Evolutionary conservation across 1,140 invertebrate genomes (phyloP).

Genomic region (Drosophila virilis): DNA sequence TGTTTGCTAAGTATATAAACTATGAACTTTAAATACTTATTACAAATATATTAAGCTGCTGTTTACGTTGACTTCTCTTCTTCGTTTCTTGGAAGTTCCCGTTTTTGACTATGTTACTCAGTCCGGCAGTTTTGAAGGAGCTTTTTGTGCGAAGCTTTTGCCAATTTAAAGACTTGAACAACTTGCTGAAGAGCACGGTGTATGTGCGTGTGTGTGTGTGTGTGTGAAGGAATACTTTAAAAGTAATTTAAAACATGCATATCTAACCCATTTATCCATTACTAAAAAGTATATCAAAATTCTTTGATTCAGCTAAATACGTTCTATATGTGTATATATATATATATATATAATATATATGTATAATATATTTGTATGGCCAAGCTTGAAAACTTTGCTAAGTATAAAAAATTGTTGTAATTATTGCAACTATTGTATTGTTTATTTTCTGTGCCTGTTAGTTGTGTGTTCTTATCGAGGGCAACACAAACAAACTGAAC

Average conservation of each 20-base stretch:
- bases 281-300: constrained; percentile 65
- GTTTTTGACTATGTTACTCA: constrained; percentile 51
- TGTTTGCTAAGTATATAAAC: constrained; percentile 62
- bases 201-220: constrained; percentile 19
- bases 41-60: constrained; percentile 49
- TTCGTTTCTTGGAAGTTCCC: constrained; percentile 57
- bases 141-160: constrained; percentile 25
- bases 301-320: constrained; percentile 44
- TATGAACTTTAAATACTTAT: constrained; percentile 67
- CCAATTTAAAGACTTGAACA: constrained; percentile 25
- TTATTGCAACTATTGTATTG: constrained; percentile 49
- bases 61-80: constrained; percentile 8
- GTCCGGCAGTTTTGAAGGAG: constrained; percentile 60
- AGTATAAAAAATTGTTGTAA: constrained; percentile 66
- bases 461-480: constrained; percentile 9
- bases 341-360: neutral
- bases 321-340: constrained; percentile 24
- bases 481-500: constrained; percentile 18
- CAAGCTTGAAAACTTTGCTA: constrained; percentile 58
- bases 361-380: constrained; percentile 34
- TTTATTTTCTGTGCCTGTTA: constrained; percentile 40
- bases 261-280: constrained; percentile 63
- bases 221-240: constrained; percentile 49
- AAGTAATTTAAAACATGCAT: constrained; percentile 67
- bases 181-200: constrained; percentile 10